phyloP scores from a whole-genome alignment of 1,140 invertebrate genomes.

The Nebria ingens region DNA sequence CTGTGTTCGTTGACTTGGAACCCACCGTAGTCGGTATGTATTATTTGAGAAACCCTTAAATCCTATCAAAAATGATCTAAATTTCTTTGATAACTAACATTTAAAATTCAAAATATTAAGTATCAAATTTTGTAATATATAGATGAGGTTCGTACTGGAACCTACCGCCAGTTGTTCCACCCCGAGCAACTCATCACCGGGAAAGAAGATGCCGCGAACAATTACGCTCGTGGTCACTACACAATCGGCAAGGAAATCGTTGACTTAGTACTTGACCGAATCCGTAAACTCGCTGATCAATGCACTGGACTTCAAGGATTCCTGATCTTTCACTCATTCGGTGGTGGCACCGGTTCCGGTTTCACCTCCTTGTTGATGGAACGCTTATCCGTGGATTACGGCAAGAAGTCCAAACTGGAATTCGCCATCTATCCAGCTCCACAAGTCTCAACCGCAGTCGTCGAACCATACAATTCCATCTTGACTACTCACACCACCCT shows the following conservation, averaged over 20 bases:
- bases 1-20: conserved; percentile 79
- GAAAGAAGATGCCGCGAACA: conserved; percentile 84
- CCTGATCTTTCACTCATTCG: conserved; percentile 82
- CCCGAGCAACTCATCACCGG: conserved; percentile 77
- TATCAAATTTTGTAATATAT: conserved; percentile 16
- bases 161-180: conserved; percentile 76
- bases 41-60: conserved; percentile 5
- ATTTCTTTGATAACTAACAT: not conserved
- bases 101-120: not conserved
- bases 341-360: conserved; percentile 79
- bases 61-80: not conserved
- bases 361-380: conserved; percentile 84
- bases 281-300: conserved; percentile 73
- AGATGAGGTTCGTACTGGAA: conserved; percentile 72
- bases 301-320: conserved; percentile 82
- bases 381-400: conserved; percentile 77
- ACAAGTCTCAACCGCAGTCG: conserved; percentile 80
- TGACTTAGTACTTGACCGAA: conserved; percentile 65
- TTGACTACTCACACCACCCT: conserved; percentile 68
- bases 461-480: conserved; percentile 84
- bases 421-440: conserved; percentile 86
- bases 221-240: conserved; percentile 83
- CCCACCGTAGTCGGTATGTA: conserved; percentile 73
- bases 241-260: conserved; percentile 85
- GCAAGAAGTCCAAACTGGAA: conserved; percentile 82